phyloP scores from a whole-genome alignment of 2,113 vertebrate genomes.

The Pimephales promelas region DNA sequence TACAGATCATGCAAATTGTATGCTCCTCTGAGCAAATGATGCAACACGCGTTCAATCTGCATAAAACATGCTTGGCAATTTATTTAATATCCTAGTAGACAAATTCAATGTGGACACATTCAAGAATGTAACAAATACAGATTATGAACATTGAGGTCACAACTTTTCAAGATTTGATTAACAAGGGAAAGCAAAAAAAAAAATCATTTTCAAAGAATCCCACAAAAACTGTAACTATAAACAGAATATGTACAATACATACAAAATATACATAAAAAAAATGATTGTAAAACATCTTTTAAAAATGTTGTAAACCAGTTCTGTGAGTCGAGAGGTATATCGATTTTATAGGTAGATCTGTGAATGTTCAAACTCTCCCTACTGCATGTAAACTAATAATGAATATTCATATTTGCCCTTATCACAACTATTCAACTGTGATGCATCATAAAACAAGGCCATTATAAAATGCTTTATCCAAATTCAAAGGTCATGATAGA shows the following conservation, averaged over 20 bases:
- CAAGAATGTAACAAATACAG: conserved; percentile 55
- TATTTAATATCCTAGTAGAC: conserved; percentile 36
- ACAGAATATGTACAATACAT: conserved; percentile 45
- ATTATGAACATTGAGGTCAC: conserved; percentile 41
- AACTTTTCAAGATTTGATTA: conserved; percentile 26
- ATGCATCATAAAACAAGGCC: conserved; percentile 7
- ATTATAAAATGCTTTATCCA: not conserved
- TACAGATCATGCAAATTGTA: not conserved
- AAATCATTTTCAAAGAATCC: not conserved
- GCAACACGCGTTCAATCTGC: not conserved
- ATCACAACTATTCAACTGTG: conserved; percentile 1
- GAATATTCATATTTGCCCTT: conserved; percentile 19
- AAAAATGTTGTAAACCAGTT: conserved; percentile 78
- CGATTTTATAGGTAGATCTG: conserved; percentile 96
- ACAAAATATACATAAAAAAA: conserved; percentile 88
- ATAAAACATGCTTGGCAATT: conserved; percentile 43
- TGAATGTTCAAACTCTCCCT: conserved; percentile 85
- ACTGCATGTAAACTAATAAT: conserved; percentile 63
- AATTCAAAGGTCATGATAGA: not conserved
- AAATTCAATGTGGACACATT: conserved; percentile 40
- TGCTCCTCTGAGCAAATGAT: not conserved
- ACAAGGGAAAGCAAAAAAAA: conserved; percentile 8
- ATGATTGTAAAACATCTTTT: conserved; percentile 83
- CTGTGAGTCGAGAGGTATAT: conserved; percentile 90
- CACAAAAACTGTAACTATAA: conserved; percentile 35